phyloP scores from a whole-genome alignment of 1,140 invertebrate species.

The Physella acuta region DNA sequence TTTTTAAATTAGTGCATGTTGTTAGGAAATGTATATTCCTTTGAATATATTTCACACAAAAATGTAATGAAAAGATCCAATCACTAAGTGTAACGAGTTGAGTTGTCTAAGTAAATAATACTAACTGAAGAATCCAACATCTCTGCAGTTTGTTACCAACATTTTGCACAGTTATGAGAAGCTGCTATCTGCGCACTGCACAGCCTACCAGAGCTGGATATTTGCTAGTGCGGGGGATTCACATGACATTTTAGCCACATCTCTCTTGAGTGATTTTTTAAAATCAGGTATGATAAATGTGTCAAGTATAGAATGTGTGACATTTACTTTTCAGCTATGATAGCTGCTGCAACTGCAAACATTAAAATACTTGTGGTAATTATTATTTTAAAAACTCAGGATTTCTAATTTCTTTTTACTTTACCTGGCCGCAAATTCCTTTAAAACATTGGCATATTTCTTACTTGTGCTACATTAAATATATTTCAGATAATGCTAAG shows the following conservation, averaged over 20 bases:
- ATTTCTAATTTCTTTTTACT: no score
- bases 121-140: background rate
- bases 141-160: constrained; percentile 27
- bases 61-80: background rate
- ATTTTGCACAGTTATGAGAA: constrained; percentile 27
- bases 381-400: no score
- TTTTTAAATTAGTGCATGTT: no score
- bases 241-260: constrained; percentile 20
- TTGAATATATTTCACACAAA: background rate
- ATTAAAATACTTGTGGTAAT: no score
- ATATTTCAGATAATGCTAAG: no score
- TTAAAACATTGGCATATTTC: no score
- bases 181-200: constrained; percentile 26
- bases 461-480: no score
- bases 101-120: background rate
- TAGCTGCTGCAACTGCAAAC: no score
- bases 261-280: constrained; percentile 30
- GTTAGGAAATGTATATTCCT: background rate
- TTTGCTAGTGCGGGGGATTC: constrained; percentile 20
- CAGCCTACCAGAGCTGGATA: constrained; percentile 30
- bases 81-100: background rate
- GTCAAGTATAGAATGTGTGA: background rate
- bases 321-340: no score
- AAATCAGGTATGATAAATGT: constrained; percentile 23
- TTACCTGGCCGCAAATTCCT: no score